phyloP scores from a whole-genome alignment of 2,888 invertebrate species.

The Thecocarcelia acutangulata region DNA sequence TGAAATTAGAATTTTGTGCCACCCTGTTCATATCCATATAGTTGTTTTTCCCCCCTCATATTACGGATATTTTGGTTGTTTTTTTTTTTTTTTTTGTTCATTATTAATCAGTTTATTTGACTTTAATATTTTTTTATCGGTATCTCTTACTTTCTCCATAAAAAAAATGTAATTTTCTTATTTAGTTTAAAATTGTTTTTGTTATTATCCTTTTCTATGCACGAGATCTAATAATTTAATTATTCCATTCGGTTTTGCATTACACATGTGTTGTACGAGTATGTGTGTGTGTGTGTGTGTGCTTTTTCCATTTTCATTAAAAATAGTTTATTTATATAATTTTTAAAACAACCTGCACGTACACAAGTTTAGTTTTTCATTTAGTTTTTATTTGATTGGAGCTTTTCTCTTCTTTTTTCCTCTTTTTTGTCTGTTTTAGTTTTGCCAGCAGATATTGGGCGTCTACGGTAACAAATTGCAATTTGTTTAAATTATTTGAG shows the following conservation, averaged over 20 bases:
- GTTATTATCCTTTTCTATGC: slow-evolving; percentile 1
- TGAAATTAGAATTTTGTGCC: no score
- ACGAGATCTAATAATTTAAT: slow-evolving; percentile 61
- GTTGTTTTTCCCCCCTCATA: neutral
- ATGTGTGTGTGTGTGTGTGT: no score
- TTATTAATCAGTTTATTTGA: slow-evolving; percentile 60
- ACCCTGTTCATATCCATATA: neutral
- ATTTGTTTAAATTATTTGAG: slow-evolving; percentile 51
- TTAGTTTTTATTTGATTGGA: neutral
- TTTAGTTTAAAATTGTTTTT: slow-evolving; percentile 32
- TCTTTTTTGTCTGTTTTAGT: no score
- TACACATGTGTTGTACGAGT: neutral
- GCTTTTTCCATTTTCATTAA: neutral
- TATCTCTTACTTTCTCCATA: slow-evolving; percentile 16
- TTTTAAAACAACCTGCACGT: slow-evolving; percentile 9
- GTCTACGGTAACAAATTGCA: slow-evolving; percentile 56
- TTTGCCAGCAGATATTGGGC: slow-evolving; percentile 44
- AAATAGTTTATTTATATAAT: slow-evolving; percentile 18
- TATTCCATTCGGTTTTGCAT: slow-evolving; percentile 58
- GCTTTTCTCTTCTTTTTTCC: slow-evolving; percentile 10
- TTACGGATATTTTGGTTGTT: slow-evolving; percentile 25
- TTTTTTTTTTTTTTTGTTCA: slow-evolving; percentile 34
- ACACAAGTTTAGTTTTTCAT: slow-evolving; percentile 8
- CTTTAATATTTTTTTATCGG: neutral
- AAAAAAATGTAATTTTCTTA: slow-evolving; percentile 40